phyloP scores from a whole-genome alignment of 2,888 invertebrate genomes.

The Hypomecis punctinalis region DNA sequence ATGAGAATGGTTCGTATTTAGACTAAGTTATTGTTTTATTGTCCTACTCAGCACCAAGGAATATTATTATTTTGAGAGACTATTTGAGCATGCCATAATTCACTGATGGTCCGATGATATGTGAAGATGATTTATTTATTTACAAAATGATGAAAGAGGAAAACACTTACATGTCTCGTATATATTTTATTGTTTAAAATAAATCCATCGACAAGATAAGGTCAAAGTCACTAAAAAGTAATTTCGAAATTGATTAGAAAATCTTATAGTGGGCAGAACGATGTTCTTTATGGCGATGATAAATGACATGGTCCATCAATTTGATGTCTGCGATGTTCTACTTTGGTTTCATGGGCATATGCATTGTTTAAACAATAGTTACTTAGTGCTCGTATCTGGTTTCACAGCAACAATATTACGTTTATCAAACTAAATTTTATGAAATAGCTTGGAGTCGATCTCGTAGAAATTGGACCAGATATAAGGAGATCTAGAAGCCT shows the following conservation, averaged over 20 bases:
- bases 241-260: constrained; percentile 14
- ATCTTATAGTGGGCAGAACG: constrained; percentile 6
- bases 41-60: too few relatives aligned
- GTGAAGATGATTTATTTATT: too few relatives aligned
- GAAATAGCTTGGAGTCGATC: too few relatives aligned
- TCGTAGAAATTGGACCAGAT: too few relatives aligned
- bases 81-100: too few relatives aligned
- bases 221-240: not conserved
- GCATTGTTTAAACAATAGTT: constrained; percentile 1
- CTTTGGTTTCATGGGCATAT: constrained; percentile 3
- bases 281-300: constrained; percentile 10
- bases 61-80: too few relatives aligned
- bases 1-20: constrained; percentile 75
- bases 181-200: not conserved
- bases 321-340: not conserved
- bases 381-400: not conserved
- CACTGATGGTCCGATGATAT: too few relatives aligned
- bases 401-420: not conserved
- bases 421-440: too few relatives aligned
- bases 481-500: too few relatives aligned
- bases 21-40: constrained; percentile 1
- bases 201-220: not conserved
- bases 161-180: not conserved
- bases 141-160: too few relatives aligned
- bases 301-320: constrained; percentile 10